phyloP scores from a whole-genome alignment of 2,888 invertebrate species.

The Acheta domesticus region DNA sequence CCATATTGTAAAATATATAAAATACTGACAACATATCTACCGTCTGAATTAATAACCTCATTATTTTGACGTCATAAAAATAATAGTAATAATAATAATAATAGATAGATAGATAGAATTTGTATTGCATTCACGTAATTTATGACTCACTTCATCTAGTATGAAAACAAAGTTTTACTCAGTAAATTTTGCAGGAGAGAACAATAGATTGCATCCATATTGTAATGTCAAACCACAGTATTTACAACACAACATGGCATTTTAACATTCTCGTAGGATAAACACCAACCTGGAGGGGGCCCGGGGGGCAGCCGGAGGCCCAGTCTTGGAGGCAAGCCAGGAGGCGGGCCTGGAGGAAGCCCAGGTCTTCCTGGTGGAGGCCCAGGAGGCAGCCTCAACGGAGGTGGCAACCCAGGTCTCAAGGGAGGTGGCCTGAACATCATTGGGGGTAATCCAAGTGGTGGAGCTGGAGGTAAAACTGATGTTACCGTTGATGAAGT shows the following conservation, averaged over 20 bases:
- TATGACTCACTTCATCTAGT: no score
- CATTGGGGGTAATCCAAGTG: constrained; percentile 46
- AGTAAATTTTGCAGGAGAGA: no score
- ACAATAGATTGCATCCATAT: no score
- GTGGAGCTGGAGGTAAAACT: constrained; percentile 51
- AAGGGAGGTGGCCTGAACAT: constrained; percentile 58
- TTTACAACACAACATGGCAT: constrained; percentile 29
- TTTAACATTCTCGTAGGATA: constrained; percentile 42
- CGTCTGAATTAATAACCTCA: no score
- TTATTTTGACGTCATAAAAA: no score
- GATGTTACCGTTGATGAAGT: constrained; percentile 54
- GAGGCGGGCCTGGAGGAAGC: constrained; percentile 45
- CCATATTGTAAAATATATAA: no score
- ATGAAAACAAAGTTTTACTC: no score
- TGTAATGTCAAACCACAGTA: no score
- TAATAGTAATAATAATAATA: no score
- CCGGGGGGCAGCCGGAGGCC: constrained; percentile 65
- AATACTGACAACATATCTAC: no score
- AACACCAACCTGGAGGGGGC: constrained; percentile 56
- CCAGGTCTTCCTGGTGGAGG: constrained; percentile 56
- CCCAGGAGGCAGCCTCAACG: constrained; percentile 53
- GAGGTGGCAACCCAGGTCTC: constrained; percentile 49
- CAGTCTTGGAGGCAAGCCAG: constrained; percentile 56
- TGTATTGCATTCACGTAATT: no score
- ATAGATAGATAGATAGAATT: no score